These are phyloP conservation scores for Metopolophium dirhodum DNA, from an alignment of 1,140 invertebrate species.

Conservation along the genomic window DNA sequence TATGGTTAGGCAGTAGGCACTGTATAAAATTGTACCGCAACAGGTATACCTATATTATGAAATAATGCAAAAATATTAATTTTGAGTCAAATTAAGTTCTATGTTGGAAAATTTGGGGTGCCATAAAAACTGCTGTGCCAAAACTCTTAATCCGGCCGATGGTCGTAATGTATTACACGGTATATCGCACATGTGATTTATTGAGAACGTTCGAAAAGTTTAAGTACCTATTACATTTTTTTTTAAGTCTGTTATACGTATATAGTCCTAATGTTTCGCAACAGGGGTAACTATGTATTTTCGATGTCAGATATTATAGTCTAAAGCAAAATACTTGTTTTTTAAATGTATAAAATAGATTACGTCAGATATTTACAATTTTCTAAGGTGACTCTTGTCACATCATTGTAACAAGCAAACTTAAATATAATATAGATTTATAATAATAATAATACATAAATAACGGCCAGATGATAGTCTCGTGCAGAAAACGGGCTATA, in stretches of 20 bases:
- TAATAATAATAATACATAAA: too few relatives aligned
- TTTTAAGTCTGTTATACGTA: not conserved
- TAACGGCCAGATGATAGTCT: too few relatives aligned
- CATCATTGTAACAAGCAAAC: too few relatives aligned
- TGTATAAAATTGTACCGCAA: too few relatives aligned
- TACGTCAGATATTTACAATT: too few relatives aligned
- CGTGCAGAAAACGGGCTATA: too few relatives aligned
- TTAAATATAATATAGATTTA: too few relatives aligned
- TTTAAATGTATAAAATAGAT: not conserved
- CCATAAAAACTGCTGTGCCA: not conserved
- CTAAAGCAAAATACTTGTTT: not conserved
- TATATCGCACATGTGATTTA: not conserved
- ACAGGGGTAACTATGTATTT: not conserved
- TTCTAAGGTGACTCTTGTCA: too few relatives aligned
- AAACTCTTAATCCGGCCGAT: not conserved
- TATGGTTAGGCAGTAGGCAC: too few relatives aligned
- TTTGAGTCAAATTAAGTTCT: too few relatives aligned
- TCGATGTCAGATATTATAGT: not conserved
- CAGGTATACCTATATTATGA: not conserved
- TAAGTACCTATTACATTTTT: not conserved
- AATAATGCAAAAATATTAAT: not conserved
- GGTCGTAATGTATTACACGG: not conserved
- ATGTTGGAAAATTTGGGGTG: too few relatives aligned
- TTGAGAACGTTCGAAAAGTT: not conserved
- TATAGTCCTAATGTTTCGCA: not conserved